These are phyloP conservation scores for Abscondita cerata DNA, from an alignment of 2,888 invertebrate species.

Conservation along the genomic window DNA sequence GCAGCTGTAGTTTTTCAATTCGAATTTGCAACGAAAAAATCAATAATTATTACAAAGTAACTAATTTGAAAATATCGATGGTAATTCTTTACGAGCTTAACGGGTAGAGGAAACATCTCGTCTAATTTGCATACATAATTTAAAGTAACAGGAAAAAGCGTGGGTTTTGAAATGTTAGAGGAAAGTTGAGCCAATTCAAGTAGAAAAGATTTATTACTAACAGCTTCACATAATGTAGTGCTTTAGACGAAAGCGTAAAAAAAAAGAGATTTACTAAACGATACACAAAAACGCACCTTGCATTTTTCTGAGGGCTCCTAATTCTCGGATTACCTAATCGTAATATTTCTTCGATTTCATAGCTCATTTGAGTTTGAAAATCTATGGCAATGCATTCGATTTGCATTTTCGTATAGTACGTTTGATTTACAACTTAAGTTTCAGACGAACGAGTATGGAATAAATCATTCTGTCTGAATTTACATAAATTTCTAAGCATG, in stretches of 20 bases:
- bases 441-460: neutral
- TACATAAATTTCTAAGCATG: neutral
- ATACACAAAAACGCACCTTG: neutral
- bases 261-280: neutral
- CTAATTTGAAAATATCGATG: conserved; percentile 23
- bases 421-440: conserved; percentile 6
- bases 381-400: conserved; percentile 5
- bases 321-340: too few relatives aligned
- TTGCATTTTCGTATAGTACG: neutral
- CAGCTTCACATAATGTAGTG: conserved; percentile 9
- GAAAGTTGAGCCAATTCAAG: conserved; percentile 27
- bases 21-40: neutral
- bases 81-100: conserved; percentile 13
- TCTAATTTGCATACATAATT: conserved; percentile 34
- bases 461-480: conserved; percentile 3
- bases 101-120: conserved; percentile 26
- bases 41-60: neutral
- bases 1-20: conserved; percentile 5
- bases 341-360: neutral
- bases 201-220: conserved; percentile 28
- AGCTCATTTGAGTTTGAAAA: neutral
- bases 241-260: neutral
- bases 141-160: conserved; percentile 31
- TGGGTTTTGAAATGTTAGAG: conserved; percentile 27
- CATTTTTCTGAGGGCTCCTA: too few relatives aligned